Base-by-base conservation (phyloP, 2,888 invertebrate genomes). In the Periphyllus acericola region DNA sequence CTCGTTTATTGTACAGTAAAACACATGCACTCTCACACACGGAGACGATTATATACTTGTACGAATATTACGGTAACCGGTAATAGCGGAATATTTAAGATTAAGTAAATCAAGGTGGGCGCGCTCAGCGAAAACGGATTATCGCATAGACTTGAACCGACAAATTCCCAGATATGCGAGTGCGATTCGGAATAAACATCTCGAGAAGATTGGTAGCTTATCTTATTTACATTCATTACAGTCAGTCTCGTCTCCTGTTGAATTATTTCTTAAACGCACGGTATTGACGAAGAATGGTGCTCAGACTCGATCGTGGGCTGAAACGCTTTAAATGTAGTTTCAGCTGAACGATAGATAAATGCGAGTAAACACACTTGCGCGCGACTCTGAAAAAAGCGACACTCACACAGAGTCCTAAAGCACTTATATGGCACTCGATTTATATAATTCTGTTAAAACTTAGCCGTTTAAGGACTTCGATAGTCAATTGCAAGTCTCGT, bases 301-400 rank as follows among this genome's bases (percentile, higher is more conserved):
- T 55, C 2, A 14, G 21, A 79, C 34, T 34, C 25, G n/a, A n/a
- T n/a, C 19, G 6, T 32, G 55, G 25, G 34, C 19, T 55, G 14
- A 55, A 79, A 55, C 32, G 32, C 55, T 34, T 79, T 5, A 79
- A 34, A 79, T 79, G 34, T 55, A 55, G 14, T 79, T 79, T 79
- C 79, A 34, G 25, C 60, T 60, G 29, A 29, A 68, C 68, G 68
- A 68, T 29, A 68, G 68, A 68, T 29, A 29, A 68, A 68, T 29
- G 68, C n/a, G 68, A 29, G 68, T n/a, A 79, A 79, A 79, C 79
- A 79, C 79, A 79, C 34, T 79, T 25, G 21, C 25, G 25, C 25
- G 55, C 4, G 34, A 32, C 21, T 79, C 19, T 14, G 32, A 34
- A 55, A 21, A 52, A 60, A 55, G 34, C n/a, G n/a, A 17, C 25